Evolutionary conservation across 2,113 vertebrate genomes (phyloP).

Genomic region (Condylura cristata): DNA sequence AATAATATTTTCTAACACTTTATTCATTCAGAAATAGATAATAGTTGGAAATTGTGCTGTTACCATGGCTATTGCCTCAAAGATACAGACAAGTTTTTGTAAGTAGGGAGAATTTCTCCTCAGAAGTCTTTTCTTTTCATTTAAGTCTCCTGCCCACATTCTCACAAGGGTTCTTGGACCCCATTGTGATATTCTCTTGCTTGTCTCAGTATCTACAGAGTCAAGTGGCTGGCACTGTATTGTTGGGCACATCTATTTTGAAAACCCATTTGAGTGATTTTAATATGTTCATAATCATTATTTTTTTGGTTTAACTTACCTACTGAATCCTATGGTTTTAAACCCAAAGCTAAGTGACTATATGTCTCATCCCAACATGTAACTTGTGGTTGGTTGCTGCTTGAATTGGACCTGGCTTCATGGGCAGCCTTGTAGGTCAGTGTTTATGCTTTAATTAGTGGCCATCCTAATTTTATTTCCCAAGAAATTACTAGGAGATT

Average conservation of each 20-base stretch:
- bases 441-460: conserved; percentile 1
- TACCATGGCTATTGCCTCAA: conserved; percentile 30
- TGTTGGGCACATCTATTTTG: not conserved
- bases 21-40: conserved; percentile 41
- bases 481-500: not conserved
- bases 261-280: not conserved
- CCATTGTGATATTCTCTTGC: not conserved
- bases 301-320: not conserved
- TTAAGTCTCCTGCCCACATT: not conserved
- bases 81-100: conserved; percentile 20
- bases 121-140: not conserved
- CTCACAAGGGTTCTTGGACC: not conserved
- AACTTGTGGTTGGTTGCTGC: not conserved
- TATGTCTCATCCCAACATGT: not conserved
- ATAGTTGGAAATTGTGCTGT: conserved; percentile 36
- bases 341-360: not conserved
- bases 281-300: not conserved
- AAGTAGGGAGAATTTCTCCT: not conserved
- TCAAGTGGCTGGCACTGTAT: not conserved
- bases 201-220: not conserved
- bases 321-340: not conserved
- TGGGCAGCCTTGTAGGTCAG: not conserved
- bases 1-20: conserved; percentile 35
- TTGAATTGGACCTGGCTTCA: not conserved
- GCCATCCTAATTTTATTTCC: not conserved